Evolutionary conservation across 64 coral and sea anemone species (phyloP).

Genomic region (Montipora capricornis): DNA sequence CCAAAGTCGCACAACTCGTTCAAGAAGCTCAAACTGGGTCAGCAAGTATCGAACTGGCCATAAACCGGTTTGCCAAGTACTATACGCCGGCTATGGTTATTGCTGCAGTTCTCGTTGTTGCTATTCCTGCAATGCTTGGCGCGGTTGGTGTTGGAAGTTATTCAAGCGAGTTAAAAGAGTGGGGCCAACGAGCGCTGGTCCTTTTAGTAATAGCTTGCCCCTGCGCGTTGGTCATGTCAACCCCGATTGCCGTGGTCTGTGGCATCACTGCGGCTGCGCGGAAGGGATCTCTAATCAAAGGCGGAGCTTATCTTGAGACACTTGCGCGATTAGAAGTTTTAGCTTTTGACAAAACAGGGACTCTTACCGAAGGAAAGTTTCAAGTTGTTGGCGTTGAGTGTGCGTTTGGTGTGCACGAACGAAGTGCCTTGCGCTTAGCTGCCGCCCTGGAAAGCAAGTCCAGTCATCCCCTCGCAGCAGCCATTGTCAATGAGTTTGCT

Average conservation of each 20-base stretch:
- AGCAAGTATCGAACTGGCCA: conserved; percentile 80
- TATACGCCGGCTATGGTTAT: conserved; percentile 87
- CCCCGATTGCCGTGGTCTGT: conserved; percentile 82
- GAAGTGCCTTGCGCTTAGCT: conserved; percentile 79
- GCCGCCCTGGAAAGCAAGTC: conserved; percentile 97
- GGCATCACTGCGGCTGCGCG: conserved; percentile 82
- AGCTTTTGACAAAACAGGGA: conserved; percentile 81
- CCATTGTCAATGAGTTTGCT: conserved; percentile 89
- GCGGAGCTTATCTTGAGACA: conserved; percentile 68
- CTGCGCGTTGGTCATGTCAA: conserved; percentile 86
- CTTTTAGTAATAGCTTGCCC: conserved; percentile 84
- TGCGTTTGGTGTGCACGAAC: conserved; percentile 73
- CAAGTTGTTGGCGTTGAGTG: conserved; percentile 93
- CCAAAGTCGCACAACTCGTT: conserved; percentile 85
- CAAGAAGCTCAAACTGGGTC: conserved; percentile 94
- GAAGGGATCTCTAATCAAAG: conserved; percentile 78
- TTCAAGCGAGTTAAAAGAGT: conserved; percentile 66
- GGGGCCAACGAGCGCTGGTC: conserved; percentile 86
- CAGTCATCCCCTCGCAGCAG: conserved; percentile 90
- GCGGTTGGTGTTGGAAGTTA: conserved; percentile 90
- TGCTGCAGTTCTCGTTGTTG: conserved; percentile 72
- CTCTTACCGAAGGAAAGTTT: conserved; percentile 83
- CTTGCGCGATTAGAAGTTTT: conserved; percentile 56
- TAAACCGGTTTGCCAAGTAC: conserved; percentile 95
- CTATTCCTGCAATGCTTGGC: conserved; percentile 85